Evolutionary conservation across 2,797 vertebrate species (phyloP).

Genomic region (Chelon auratus): DNA sequence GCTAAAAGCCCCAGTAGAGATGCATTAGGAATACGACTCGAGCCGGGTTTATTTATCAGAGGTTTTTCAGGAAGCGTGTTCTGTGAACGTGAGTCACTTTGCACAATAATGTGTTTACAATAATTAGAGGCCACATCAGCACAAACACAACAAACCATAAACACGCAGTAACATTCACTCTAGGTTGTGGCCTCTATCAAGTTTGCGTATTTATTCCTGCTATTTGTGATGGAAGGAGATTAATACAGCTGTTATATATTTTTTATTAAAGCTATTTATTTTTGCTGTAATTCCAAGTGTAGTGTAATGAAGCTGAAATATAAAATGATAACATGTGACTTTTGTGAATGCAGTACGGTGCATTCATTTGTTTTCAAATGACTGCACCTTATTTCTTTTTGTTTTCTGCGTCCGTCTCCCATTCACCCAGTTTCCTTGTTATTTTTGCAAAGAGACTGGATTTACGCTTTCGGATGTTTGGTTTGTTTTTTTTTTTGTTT

Average conservation of each 20-base stretch:
- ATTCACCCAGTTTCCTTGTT: too few species aligned
- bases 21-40: too few species aligned
- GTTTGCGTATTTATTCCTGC: constrained; percentile 54
- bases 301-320: background rate
- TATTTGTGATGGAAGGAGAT: background rate
- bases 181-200: constrained; percentile 59
- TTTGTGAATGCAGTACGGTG: too few species aligned
- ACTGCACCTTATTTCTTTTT: too few species aligned
- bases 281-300: background rate
- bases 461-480: too few species aligned
- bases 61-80: background rate
- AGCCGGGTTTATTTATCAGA: background rate
- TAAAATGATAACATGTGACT: background rate
- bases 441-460: too few species aligned
- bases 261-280: constrained; percentile 26
- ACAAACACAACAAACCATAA: constrained; percentile 46
- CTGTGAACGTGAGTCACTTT: constrained; percentile 14
- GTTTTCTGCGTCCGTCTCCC: too few species aligned
- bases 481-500: too few species aligned
- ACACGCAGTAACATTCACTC: constrained; percentile 27
- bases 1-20: too few species aligned
- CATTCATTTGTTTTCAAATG: too few species aligned
- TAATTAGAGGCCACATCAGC: constrained; percentile 56
- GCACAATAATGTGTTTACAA: constrained; percentile 42
- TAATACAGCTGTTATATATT: background rate